phyloP scores from a whole-genome alignment of 2,888 invertebrate species.

The Drosophila subquinaria region DNA sequence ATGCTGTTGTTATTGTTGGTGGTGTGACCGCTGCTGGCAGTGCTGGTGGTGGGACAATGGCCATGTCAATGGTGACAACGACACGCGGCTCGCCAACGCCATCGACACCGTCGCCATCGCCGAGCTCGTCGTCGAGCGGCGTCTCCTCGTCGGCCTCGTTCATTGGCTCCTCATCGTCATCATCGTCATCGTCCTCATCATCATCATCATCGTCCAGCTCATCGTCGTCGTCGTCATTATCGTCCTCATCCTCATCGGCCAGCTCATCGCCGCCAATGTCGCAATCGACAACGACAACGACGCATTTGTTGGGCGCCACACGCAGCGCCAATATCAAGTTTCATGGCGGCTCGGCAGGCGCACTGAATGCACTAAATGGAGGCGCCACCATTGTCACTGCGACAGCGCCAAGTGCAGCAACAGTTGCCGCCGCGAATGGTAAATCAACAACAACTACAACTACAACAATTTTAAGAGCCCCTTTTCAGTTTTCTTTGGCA shows the following conservation, averaged over 20 bases:
- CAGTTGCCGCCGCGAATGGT: constrained; percentile 72
- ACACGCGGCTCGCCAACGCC: constrained; percentile 84
- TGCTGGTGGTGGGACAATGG: constrained; percentile 41
- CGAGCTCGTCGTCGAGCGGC: constrained; percentile 84
- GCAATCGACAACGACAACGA: constrained; percentile 38
- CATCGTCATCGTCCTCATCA: constrained; percentile 52
- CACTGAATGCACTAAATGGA: constrained; percentile 65
- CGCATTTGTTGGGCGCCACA: constrained; percentile 59
- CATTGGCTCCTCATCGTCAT: constrained; percentile 64
- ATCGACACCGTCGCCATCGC: constrained; percentile 85
- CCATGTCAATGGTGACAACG: constrained; percentile 54
- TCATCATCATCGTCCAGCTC: constrained; percentile 62
- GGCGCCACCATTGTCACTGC: constrained; percentile 69
- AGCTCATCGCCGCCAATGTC: constrained; percentile 68
- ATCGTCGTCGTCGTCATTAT: constrained; percentile 47
- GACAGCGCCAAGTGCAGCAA: constrained; percentile 60
- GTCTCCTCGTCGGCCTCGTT: constrained; percentile 83
- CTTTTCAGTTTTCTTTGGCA: too few relatives aligned
- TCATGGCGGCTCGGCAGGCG: constrained; percentile 44
- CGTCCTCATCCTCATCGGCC: constrained; percentile 52
- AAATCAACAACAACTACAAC: constrained; percentile 27
- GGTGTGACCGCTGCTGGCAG: constrained; percentile 53
- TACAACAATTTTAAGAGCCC: too few relatives aligned
- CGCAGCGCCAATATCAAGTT: constrained; percentile 57
- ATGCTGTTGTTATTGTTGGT: constrained; percentile 33